A percentile compares a stretch with the other conserved stretches of the same genome.
These are phyloP conservation scores for Meandrusa payeni DNA, from an alignment of 2,888 invertebrate species.

Conservation along the genomic window DNA sequence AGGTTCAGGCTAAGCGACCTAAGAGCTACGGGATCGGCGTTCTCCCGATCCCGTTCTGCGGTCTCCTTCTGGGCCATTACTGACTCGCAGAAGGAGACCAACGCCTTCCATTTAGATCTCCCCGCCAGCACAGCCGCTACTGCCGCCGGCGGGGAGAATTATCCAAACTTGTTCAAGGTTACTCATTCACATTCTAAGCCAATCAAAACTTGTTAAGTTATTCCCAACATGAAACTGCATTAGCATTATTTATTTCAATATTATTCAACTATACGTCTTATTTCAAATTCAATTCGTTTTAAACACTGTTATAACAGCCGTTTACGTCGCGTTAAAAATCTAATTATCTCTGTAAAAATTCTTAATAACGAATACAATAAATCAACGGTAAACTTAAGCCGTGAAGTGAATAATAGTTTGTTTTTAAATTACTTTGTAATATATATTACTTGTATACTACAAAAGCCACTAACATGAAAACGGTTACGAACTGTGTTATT, in stretches of 20 bases:
- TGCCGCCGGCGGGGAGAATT: too few relatives aligned
- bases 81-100: too few relatives aligned
- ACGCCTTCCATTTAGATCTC: too few relatives aligned
- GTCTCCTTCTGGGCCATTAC: too few relatives aligned
- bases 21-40: background rate
- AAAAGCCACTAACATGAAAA: too few relatives aligned
- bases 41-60: too few relatives aligned
- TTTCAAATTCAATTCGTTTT: slow-evolving; percentile 3
- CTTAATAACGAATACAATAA: background rate
- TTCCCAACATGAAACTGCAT: slow-evolving; percentile 5
- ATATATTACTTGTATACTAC: too few relatives aligned
- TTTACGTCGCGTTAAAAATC: slow-evolving; percentile 4
- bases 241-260: slow-evolving; percentile 13
- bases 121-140: too few relatives aligned
- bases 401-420: too few relatives aligned
- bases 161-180: background rate
- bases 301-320: slow-evolving; percentile 10
- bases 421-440: too few relatives aligned
- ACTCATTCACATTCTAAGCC: slow-evolving; percentile 9
- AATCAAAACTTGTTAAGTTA: slow-evolving; percentile 7
- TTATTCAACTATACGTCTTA: slow-evolving; percentile 6
- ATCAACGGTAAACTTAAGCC: background rate
- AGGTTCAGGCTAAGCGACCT: too few relatives aligned
- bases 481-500: too few relatives aligned
- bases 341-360: slow-evolving; percentile 9